phyloP scores from a whole-genome alignment of 2,113 vertebrate species.

The Gobius niger region DNA sequence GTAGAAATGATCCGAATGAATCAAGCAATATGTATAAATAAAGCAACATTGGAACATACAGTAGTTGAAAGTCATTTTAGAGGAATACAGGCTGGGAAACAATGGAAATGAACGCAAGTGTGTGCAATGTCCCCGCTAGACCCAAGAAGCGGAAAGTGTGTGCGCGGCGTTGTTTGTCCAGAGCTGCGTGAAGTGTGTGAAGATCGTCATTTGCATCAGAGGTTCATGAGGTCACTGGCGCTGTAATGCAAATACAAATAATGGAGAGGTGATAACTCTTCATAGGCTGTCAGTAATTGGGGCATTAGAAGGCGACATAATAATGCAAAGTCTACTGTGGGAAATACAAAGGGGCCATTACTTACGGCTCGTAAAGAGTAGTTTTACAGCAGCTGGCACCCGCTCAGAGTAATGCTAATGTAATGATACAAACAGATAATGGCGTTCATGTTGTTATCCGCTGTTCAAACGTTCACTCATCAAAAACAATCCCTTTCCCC shows the following conservation, averaged over 20 bases:
- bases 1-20: no score
- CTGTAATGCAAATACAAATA: constrained; percentile 1
- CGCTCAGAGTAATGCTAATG: background rate
- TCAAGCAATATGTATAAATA: no score
- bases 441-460: no score
- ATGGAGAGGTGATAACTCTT: constrained; percentile 1
- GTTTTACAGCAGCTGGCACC: background rate
- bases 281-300: background rate
- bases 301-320: background rate
- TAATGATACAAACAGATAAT: background rate
- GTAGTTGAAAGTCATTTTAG: no score
- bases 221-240: constrained; percentile 40
- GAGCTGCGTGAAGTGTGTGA: constrained; percentile 38
- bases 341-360: background rate
- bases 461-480: no score
- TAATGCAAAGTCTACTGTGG: background rate
- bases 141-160: background rate
- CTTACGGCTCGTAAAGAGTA: background rate
- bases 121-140: background rate
- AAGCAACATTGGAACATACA: no score
- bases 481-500: no score
- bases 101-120: background rate
- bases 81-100: no score
- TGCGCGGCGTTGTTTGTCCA: constrained; percentile 8
- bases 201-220: constrained; percentile 44